Conservation (phyloP, 2,113 vertebrate genomes). For the Corvus cornix region DNA sequence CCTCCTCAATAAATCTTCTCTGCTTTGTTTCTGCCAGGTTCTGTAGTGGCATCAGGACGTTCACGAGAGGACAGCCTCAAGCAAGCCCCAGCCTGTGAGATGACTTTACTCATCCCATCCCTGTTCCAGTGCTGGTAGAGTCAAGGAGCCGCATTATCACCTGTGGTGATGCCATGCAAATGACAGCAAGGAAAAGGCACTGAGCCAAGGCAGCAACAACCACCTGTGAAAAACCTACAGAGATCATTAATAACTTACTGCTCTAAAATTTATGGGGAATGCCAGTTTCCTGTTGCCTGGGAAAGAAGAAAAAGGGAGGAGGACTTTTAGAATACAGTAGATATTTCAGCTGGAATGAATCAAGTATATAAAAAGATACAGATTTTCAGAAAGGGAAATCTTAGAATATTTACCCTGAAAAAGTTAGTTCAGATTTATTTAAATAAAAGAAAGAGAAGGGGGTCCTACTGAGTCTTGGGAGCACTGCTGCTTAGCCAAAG, state of each 20-base stretch:
- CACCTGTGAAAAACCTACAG: not conserved
- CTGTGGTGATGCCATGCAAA: rapidly evolving
- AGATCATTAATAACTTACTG: not conserved
- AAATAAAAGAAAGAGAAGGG: not conserved
- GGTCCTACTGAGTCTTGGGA: not conserved
- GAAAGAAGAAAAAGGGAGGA: not conserved
- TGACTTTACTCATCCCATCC: not conserved
- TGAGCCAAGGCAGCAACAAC: not conserved
- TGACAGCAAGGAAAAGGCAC: not conserved
- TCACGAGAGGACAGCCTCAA: not conserved
- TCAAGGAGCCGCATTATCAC: not conserved
- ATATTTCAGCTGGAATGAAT: not conserved
- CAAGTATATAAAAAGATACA: not conserved
- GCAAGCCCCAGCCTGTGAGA: not conserved
- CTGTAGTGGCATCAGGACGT: not conserved
- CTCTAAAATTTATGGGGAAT: not conserved
- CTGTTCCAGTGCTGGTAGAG: not conserved
- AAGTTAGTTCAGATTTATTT: not conserved
- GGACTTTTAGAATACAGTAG: not conserved
- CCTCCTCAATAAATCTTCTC: not conserved
- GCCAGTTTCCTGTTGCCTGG: not conserved
- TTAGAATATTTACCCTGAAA: not conserved
- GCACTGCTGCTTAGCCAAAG: not conserved
- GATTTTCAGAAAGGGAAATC: not conserved
- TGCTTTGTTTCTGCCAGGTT: not conserved